Conservation (phyloP, 2,113 vertebrate genomes). For the Lophotis ruficrista region DNA sequence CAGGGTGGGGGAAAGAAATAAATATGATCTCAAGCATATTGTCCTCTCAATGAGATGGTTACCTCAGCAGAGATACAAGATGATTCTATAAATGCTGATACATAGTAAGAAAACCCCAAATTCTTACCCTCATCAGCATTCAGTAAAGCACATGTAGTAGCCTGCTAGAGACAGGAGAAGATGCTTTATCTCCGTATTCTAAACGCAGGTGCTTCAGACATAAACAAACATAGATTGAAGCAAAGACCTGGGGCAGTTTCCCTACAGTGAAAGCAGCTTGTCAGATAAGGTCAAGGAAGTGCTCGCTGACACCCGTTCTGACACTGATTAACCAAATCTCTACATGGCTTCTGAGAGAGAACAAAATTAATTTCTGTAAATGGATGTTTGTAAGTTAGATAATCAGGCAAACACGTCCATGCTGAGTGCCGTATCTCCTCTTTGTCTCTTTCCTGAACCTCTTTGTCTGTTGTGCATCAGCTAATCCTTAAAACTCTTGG, state of each 20-base stretch:
- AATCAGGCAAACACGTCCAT: neutral
- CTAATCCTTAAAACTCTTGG: neutral
- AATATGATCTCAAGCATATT: neutral
- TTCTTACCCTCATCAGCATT: neutral
- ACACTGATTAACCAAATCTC: neutral
- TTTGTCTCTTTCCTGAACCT: neutral
- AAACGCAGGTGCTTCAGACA: neutral
- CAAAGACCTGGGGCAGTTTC: neutral
- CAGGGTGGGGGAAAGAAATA: too few species aligned
- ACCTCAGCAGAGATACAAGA: neutral
- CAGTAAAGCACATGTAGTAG: neutral
- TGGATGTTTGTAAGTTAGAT: neutral
- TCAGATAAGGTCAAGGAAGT: neutral
- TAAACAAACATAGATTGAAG: neutral
- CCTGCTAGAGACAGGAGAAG: neutral
- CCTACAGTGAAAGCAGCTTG: neutral
- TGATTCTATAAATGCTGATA: neutral
- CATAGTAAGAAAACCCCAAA: neutral
- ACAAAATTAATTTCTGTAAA: neutral
- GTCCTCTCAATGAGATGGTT: neutral
- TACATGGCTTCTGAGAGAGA: neutral
- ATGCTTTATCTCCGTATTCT: neutral
- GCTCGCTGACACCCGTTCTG: neutral
- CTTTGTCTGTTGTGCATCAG: neutral
- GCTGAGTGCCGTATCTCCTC: neutral